Evolutionary conservation across 2,888 invertebrate species (phyloP), one percentile per base, ranked within the genome.

Genomic region (Microchrysa polita): DNA sequence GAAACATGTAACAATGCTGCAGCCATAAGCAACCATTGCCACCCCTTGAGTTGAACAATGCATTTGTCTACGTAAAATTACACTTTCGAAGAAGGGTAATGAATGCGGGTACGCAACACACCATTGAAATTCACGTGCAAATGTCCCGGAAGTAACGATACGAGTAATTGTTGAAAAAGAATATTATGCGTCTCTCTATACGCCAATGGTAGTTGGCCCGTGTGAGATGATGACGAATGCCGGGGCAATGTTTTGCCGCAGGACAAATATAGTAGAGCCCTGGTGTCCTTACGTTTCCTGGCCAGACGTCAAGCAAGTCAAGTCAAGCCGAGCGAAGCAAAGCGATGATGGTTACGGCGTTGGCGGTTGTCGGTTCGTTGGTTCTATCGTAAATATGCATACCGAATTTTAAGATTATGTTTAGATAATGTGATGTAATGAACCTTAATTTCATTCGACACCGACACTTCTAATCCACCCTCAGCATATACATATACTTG

Each of bases 121-220:
- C 48, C 40, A 57, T 69, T 69, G 27, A 40, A 69, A 69, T 69
- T 20, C 69, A 69, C 69, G 69, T 69, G 69, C 69, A 69, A 69
- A 57, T 69, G 42, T 34, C 27, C 40, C 69, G 69, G 69, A 69
- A 69, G 69, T 57, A 69, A 69, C 69, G 34, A 69, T 57, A 69
- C 69, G 69, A 69, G 69, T 69, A 69, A 69, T 69, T 34, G 55
- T 65, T 16, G 65, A 16, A 44, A 65, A 65, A 65, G 65, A 65
- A 65, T 34, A 7, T 7, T 34, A 44, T 48, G 14, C 9, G 65
- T 9, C 20, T 48, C 16, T n/a, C n/a, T n/a, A n/a, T n/a, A n/a
- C 12, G 48, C 48, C 14, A 44, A 16, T 44, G 27, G 7, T n/a
- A n/a, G n/a, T n/a, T n/a, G n/a, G n/a, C n/a, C n/a, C n/a, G n/a